Percentiles rank a stretch among this genome's conserved stretches.
phyloP scores from a whole-genome alignment of 2,797 vertebrate genomes.

The Carcharodon carcharias region DNA sequence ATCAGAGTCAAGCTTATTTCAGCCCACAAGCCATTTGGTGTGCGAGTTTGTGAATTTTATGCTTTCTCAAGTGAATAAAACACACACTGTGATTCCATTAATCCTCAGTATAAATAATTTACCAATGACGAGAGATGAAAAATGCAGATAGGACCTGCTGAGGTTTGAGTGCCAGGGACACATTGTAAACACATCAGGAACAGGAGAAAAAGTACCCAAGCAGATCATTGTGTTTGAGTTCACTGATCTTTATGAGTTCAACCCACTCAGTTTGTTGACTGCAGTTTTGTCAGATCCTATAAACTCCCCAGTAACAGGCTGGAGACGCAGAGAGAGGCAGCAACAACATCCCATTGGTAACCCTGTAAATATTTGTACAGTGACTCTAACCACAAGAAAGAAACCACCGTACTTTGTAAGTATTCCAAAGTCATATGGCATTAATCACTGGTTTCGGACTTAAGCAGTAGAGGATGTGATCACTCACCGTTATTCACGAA shows the following conservation, averaged over 20 bases:
- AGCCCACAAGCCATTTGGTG: not conserved
- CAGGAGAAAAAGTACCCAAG: not conserved
- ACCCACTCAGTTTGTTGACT: not conserved
- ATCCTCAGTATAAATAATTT: not conserved
- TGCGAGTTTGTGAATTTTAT: not conserved
- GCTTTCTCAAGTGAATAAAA: not conserved
- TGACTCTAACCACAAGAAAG: constrained; percentile 8
- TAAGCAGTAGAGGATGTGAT: not conserved
- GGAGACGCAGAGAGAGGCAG: not conserved
- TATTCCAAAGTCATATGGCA: not conserved
- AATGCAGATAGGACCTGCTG: not conserved
- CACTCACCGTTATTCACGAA: not conserved
- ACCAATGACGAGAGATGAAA: not conserved
- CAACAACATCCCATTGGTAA: not conserved
- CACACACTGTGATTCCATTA: not conserved
- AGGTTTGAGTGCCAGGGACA: not conserved
- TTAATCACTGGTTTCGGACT: not conserved
- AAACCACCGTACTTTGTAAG: not conserved
- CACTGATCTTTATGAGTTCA: not conserved
- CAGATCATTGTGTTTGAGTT: not conserved
- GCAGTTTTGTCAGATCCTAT: not conserved
- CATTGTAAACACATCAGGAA: not conserved
- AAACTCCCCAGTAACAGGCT: not conserved
- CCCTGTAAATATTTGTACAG: not conserved
- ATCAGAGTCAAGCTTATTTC: not conserved